Evolutionary conservation across 2,888 invertebrate genomes (phyloP).

Genomic region (Nemotelus nigrinus): DNA sequence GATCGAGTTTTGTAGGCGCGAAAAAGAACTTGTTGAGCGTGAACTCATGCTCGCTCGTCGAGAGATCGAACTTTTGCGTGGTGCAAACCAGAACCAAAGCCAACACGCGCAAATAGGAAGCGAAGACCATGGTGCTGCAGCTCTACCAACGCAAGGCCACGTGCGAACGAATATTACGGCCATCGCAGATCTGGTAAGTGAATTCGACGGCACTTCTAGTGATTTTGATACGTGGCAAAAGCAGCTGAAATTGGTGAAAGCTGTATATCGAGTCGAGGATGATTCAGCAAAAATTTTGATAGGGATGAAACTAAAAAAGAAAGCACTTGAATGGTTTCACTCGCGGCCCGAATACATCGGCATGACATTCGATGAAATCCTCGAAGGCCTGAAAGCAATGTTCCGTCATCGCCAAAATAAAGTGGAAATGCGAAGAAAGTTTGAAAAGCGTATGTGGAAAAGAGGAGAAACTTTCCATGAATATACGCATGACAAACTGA

Average conservation of each 20-base stretch:
- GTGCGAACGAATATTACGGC: not conserved
- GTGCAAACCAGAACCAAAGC: not conserved
- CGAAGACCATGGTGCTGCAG: not conserved
- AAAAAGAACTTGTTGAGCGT: not conserved
- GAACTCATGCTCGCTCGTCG: not conserved
- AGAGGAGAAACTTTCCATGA: not conserved
- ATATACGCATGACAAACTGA: not conserved
- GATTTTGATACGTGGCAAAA: not conserved
- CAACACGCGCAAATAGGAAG: not conserved
- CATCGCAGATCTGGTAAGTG: not conserved
- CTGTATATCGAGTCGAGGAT: not conserved
- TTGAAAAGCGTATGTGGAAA: not conserved
- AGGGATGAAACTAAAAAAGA: not conserved
- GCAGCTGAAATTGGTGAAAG: not conserved
- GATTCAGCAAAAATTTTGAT: not conserved
- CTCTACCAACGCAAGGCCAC: not conserved
- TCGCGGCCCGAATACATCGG: not conserved
- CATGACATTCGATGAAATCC: not conserved
- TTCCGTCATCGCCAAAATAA: not conserved
- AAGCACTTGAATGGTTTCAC: not conserved
- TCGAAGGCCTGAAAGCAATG: not conserved
- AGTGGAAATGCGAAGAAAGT: not conserved
- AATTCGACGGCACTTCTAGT: not conserved
- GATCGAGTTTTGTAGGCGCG: not conserved
- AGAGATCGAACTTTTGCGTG: slow-evolving; percentile 3